phyloP scores from a whole-genome alignment of 2,113 vertebrate genomes.

The Megaceryle maxima region DNA sequence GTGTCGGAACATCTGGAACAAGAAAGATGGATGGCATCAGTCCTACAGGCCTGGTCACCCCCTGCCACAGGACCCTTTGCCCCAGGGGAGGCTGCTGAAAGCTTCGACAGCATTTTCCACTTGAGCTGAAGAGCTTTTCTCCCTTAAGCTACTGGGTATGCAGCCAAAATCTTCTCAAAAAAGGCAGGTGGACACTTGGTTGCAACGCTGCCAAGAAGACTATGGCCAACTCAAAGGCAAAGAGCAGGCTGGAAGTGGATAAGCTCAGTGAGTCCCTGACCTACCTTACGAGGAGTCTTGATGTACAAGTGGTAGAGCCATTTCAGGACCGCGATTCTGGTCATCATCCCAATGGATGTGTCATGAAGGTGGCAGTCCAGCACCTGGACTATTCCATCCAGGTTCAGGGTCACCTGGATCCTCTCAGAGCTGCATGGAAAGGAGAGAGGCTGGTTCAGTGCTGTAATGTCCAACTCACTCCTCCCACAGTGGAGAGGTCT shows the following conservation, averaged over 20 bases:
- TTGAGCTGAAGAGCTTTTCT: neutral
- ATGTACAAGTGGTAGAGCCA: constrained; percentile 99
- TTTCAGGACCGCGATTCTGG: constrained; percentile 94
- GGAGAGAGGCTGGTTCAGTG: neutral
- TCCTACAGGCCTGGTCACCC: neutral
- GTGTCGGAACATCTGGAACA: constrained; percentile 92
- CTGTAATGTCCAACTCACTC: neutral
- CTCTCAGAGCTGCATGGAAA: constrained; percentile 72
- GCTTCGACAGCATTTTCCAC: neutral
- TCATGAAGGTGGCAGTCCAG: constrained; percentile 92
- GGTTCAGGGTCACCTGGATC: constrained; percentile 85
- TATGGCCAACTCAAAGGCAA: neutral
- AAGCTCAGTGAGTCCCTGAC: neutral
- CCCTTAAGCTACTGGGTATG: neutral
- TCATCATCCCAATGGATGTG: constrained; percentile 94
- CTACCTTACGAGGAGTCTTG: constrained; percentile 94
- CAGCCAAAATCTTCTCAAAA: neutral
- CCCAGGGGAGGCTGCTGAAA: rapidly evolving
- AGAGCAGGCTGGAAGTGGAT: neutral
- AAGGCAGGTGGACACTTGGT: neutral
- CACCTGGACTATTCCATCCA: constrained; percentile 96
- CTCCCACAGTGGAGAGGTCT: rapidly evolving
- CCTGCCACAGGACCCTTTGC: no score
- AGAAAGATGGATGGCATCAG: neutral
- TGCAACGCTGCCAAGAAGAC: neutral